These are phyloP conservation scores for Rhodophaea formosa DNA, from an alignment of 2,888 invertebrate species.

Conservation along the genomic window DNA sequence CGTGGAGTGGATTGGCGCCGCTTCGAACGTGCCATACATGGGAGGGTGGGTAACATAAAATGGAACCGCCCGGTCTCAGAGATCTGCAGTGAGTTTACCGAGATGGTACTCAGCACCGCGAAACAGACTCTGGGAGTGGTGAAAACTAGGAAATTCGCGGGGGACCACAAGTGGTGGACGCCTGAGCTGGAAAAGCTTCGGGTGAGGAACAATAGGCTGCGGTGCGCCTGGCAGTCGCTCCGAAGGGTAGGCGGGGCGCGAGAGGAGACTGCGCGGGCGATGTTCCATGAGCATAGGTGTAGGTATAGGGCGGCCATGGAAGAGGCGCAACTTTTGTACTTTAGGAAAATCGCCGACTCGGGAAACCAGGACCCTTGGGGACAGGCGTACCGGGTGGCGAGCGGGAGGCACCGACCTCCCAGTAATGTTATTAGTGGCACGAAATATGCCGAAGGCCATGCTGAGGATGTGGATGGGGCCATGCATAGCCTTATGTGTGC, in stretches of 20 bases:
- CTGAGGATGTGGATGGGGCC: slow-evolving; percentile 22
- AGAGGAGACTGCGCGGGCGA: slow-evolving; percentile 16
- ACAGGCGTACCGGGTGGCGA: neutral
- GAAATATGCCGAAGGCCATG: slow-evolving; percentile 2
- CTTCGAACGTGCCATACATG: slow-evolving; percentile 10
- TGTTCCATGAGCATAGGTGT: neutral
- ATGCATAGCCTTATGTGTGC: slow-evolving; percentile 26
- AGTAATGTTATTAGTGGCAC: no score
- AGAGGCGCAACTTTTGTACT: neutral
- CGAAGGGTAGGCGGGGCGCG: slow-evolving; percentile 3
- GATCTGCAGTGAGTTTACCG: slow-evolving; percentile 1
- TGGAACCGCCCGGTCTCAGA: neutral
- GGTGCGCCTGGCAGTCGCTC: slow-evolving; percentile 19
- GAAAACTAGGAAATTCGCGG: neutral
- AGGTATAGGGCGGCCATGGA: neutral
- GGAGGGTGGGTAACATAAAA: neutral
- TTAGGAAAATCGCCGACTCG: neutral
- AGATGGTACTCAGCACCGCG: neutral
- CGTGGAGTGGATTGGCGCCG: slow-evolving; percentile 20
- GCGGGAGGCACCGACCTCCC: neutral
- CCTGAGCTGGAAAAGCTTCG: neutral
- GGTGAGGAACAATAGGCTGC: neutral
- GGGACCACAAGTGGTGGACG: slow-evolving; percentile 1
- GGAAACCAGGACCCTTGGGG: slow-evolving; percentile 21
- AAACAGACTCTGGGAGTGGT: slow-evolving; percentile 1